Percentiles rank a stretch among this genome's conserved stretches.
These are phyloP conservation scores for Drosophila truncata DNA, from an alignment of 1,140 invertebrate genomes.

Conservation along the genomic window DNA sequence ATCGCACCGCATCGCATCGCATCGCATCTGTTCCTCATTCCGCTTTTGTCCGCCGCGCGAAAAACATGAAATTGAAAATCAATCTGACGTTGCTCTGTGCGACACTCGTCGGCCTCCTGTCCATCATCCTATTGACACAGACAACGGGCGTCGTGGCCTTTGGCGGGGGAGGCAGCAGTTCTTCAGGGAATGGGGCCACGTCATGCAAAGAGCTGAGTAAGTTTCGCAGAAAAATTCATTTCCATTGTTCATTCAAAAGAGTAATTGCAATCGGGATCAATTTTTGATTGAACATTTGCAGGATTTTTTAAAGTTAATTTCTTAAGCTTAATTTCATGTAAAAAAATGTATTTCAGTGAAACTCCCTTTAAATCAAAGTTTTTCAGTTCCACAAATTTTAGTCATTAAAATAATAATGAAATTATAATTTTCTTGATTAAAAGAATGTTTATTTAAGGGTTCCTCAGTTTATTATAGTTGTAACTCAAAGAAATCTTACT, in stretches of 20 bases:
- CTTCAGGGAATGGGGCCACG: slow-evolving; percentile 23
- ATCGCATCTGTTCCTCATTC: slow-evolving; percentile 15
- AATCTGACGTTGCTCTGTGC: slow-evolving; percentile 64
- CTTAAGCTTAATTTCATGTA: background rate
- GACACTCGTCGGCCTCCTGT: slow-evolving; percentile 67
- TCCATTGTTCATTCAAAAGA: background rate
- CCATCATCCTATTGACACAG: slow-evolving; percentile 74
- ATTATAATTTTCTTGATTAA: background rate
- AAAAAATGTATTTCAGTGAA: too few relatives aligned
- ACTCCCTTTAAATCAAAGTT: too few relatives aligned
- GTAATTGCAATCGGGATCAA: background rate
- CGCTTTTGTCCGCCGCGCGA: slow-evolving; percentile 27
- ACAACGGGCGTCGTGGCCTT: slow-evolving; percentile 40
- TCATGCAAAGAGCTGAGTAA: slow-evolving; percentile 75
- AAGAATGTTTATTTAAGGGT: too few relatives aligned
- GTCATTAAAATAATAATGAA: background rate
- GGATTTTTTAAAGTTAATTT: background rate
- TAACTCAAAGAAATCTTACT: background rate
- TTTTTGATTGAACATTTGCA: background rate
- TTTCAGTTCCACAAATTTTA: background rate
- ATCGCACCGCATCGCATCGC: slow-evolving; percentile 14
- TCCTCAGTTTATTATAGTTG: too few relatives aligned
- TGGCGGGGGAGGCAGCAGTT: slow-evolving; percentile 18
- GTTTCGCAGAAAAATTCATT: slow-evolving; percentile 2
- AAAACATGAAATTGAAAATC: slow-evolving; percentile 78